Conservation (phyloP, 2,888 invertebrate species). For the Taenaris catops region DNA sequence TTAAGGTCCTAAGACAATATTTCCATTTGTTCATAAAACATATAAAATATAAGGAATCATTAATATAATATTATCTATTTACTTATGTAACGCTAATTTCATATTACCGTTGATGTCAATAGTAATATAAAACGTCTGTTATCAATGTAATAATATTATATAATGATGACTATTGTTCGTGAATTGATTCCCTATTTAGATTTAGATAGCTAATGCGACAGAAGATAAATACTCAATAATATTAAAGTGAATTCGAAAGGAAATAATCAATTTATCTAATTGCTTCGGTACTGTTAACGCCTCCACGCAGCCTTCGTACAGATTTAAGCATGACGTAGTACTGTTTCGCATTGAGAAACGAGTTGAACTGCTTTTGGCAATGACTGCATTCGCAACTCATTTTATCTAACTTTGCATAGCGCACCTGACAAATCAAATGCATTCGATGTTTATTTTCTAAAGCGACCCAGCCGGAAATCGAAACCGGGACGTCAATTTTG, state of each 20-base stretch:
- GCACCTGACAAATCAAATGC: conserved; percentile 12
- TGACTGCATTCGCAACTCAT: conserved; percentile 41
- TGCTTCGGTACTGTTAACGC: conserved; percentile 60
- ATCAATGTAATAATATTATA: conserved; percentile 17
- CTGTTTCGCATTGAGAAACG: conserved; percentile 53
- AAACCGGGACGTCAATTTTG: too few species aligned
- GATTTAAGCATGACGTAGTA: conserved; percentile 68
- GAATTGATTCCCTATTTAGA: conserved; percentile 24
- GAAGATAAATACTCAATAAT: conserved; percentile 25
- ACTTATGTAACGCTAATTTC: too few species aligned
- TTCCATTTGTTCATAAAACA: too few species aligned
- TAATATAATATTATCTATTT: conserved; percentile 4
- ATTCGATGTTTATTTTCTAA: too few species aligned
- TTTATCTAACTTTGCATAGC: conserved; percentile 11
- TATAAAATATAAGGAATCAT: too few species aligned
- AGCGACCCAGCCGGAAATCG: too few species aligned
- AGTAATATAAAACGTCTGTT: conserved; percentile 1
- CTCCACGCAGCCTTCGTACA: conserved; percentile 68
- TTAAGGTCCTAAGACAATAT: too few species aligned
- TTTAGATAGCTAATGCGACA: conserved; percentile 23
- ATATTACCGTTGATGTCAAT: too few species aligned
- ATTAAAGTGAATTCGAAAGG: conserved; percentile 62
- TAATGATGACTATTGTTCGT: conserved; percentile 20
- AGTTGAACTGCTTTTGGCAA: conserved; percentile 55
- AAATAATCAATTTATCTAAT: conserved; percentile 72